Evolutionary conservation across 2,113 vertebrate species (phyloP).

Genomic region (Alligator sinensis): DNA sequence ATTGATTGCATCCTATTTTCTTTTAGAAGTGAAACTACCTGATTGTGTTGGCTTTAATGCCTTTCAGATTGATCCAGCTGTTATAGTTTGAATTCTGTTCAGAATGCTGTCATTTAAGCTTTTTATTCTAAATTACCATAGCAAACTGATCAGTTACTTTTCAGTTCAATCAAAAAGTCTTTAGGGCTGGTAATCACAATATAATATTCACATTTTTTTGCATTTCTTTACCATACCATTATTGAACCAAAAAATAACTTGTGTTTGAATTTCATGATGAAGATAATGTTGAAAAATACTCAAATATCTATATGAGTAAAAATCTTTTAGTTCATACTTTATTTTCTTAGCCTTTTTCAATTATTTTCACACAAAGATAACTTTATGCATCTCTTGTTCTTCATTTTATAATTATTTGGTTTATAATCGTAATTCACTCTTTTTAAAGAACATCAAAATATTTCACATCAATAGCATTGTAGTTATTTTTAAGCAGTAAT

Average conservation of each 20-base stretch:
- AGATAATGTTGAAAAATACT: not conserved
- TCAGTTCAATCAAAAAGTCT: not conserved
- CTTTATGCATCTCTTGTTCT: not conserved
- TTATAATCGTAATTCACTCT: no score
- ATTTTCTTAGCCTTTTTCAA: not conserved
- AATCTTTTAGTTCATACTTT: not conserved
- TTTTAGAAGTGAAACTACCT: not conserved
- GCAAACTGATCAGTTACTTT: not conserved
- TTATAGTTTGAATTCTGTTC: not conserved
- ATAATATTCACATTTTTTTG: not conserved
- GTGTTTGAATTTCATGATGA: not conserved
- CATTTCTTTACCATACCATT: not conserved
- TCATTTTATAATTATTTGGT: no score
- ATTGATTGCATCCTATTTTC: not conserved
- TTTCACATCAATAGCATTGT: not conserved
- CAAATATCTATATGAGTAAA: not conserved
- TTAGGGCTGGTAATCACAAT: not conserved
- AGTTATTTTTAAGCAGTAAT: not conserved
- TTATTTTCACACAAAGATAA: not conserved
- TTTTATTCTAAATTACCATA: not conserved
- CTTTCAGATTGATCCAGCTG: not conserved
- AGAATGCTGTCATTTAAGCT: not conserved
- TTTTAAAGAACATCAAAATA: not conserved
- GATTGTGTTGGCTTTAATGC: not conserved
- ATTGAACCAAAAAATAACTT: not conserved